Base-by-base conservation (phyloP, 2,797 vertebrate genomes). In the Molossus alvarezi region DNA sequence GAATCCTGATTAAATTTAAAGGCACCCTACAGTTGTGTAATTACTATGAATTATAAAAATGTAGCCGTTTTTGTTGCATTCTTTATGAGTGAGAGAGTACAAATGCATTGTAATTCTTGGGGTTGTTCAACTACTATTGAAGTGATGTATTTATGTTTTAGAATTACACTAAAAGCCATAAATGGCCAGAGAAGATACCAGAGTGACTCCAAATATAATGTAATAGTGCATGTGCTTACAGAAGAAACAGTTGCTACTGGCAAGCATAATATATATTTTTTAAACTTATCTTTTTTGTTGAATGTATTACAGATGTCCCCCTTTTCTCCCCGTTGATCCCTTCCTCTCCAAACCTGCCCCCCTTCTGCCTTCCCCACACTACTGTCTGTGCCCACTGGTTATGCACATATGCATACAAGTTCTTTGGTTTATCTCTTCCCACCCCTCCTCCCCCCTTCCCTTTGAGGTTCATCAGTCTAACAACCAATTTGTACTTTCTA, bases 1-100 rank as follows among this genome's bases (percentile, higher is more conserved):
- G 79, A 64, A 94, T 97, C 79, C 86, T 97, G 97, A 98, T 98
- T 97, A 96, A 97, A 98, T 97, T 88, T 97, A 97, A 98, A 98
- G 57, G 21, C 83, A 95, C 91, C 87, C 53, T 93, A 88, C 15
- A 9, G 0, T 89, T 97, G 92, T 97, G 80, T 91, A 98, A 98
- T 97, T 98, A 96, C 88, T 92, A 87, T 97, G 88, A 97, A 98
- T 98, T 97, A 97, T 97, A 95, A 95, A 97, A 98, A 95, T 89
- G 57, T 95, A 95, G 65, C 79, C 95, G 51, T 90, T 97, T 97
- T 92, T 97, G 84, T 55, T 89, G 41, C 55, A 81, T 95, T 98
- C 82, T 97, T 97, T 85, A 95, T 94, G 82, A 72, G 51, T 95
- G 95, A 77, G 17, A 91, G 64, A 91, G 41, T 90, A 95, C 95